Percentiles rank a stretch among this genome's conserved stretches.
These are phyloP conservation scores for Cancer borealis DNA, from an alignment of 2,888 invertebrate species.

Conservation along the genomic window DNA sequence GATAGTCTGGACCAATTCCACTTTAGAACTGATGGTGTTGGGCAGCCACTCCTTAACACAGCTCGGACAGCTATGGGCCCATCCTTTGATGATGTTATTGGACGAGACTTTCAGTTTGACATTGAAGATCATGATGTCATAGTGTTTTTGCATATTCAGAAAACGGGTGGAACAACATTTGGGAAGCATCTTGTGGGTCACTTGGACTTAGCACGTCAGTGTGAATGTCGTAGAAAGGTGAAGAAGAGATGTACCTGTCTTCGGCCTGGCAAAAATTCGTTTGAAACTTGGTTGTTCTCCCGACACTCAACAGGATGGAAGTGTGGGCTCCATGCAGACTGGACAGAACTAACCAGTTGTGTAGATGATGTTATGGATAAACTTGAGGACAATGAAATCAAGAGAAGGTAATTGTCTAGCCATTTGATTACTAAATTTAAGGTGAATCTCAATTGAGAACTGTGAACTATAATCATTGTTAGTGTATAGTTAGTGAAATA, in stretches of 20 bases:
- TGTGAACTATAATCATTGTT: not conserved
- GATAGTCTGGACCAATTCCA: conserved; percentile 63
- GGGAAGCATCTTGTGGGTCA: conserved; percentile 97
- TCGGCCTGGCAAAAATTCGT: conserved; percentile 76
- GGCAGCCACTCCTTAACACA: conserved; percentile 50
- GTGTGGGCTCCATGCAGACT: conserved; percentile 98
- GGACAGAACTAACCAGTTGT: conserved; percentile 96
- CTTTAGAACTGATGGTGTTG: conserved; percentile 59
- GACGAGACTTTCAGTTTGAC: conserved; percentile 87
- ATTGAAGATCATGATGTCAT: conserved; percentile 97
- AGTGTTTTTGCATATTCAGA: conserved; percentile 99
- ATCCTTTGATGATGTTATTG: conserved; percentile 75
- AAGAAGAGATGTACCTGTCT: conserved; percentile 76
- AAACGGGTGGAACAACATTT: conserved; percentile 98
- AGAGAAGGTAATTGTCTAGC: conserved; percentile 82
- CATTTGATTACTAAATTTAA: not conserved
- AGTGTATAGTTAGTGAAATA: not conserved
- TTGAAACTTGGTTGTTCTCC: conserved; percentile 98
- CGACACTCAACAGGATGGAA: conserved; percentile 98
- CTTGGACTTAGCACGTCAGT: conserved; percentile 94
- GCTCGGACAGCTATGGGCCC: conserved; percentile 67
- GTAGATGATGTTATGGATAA: conserved; percentile 95
- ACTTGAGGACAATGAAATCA: conserved; percentile 90
- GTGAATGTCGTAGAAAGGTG: conserved; percentile 87
- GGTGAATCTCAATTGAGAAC: not conserved